These are phyloP conservation scores for Gallinago stenura DNA, from an alignment of 2,797 vertebrate species.

Conservation along the genomic window DNA sequence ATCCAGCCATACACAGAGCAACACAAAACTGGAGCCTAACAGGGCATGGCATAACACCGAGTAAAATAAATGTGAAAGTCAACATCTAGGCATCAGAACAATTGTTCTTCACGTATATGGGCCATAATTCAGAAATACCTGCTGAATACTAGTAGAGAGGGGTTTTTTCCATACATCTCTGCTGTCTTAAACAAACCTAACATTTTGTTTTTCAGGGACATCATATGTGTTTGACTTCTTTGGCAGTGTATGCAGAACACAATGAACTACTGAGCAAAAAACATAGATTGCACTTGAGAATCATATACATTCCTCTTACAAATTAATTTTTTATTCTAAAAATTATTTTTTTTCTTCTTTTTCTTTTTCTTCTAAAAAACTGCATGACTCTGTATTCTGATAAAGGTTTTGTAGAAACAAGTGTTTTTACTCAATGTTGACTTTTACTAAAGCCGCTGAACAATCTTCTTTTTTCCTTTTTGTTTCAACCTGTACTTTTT, in stretches of 20 bases:
- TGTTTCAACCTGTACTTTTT: background rate
- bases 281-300: background rate
- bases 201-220: background rate
- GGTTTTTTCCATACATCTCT: background rate
- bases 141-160: background rate
- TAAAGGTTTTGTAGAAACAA: background rate
- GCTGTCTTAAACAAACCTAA: background rate
- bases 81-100: background rate
- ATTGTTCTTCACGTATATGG: background rate
- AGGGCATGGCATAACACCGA: background rate
- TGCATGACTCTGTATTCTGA: background rate
- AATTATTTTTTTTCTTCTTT: background rate
- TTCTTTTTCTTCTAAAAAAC: background rate
- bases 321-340: background rate
- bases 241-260: background rate
- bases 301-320: background rate
- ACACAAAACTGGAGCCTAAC: background rate
- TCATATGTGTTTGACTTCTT: background rate
- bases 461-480: background rate
- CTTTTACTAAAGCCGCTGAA: background rate
- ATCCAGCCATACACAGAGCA: background rate
- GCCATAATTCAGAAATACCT: background rate
- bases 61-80: background rate
- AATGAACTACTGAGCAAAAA: background rate
- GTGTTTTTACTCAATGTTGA: background rate